phyloP scores from a whole-genome alignment of 2,113 vertebrate genomes.

The Beaufortia kweichowensis region DNA sequence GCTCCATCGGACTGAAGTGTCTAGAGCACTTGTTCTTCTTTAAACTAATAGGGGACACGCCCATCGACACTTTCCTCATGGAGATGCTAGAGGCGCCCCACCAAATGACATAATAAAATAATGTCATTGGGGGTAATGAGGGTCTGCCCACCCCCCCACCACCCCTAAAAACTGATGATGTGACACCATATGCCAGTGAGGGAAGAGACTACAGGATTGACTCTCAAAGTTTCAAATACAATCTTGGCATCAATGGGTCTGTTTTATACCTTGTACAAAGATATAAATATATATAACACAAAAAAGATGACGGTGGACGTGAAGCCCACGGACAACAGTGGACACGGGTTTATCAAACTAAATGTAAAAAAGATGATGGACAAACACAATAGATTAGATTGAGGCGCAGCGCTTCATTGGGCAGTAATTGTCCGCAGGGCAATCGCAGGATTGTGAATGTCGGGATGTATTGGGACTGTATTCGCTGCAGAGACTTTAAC shows the following conservation, averaged over 20 bases:
- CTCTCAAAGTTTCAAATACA: constrained; percentile 12
- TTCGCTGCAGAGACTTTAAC: not conserved
- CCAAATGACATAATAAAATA: constrained; percentile 89
- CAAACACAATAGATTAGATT: constrained; percentile 49
- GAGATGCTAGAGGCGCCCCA: constrained; percentile 99
- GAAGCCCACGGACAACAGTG: constrained; percentile 54
- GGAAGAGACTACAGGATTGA: not conserved
- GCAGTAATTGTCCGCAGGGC: not conserved
- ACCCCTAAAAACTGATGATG: constrained; percentile 55
- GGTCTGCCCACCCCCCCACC: not conserved
- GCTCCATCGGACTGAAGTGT: constrained; percentile 98
- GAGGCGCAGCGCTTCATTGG: not conserved
- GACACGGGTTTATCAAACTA: constrained; percentile 61
- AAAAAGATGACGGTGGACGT: constrained; percentile 57
- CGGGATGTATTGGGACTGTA: constrained; percentile 9
- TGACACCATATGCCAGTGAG: constrained; percentile 54
- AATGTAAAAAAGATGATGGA: constrained; percentile 5
- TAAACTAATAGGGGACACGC: constrained; percentile 98
- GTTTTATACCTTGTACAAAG: constrained; percentile 79
- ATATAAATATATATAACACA: constrained; percentile 53
- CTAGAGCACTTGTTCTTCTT: constrained; percentile 99
- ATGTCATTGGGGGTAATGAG: constrained; percentile 40
- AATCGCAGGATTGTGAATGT: not conserved
- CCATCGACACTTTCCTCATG: constrained; percentile 99
- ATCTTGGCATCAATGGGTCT: constrained; percentile 58